Conservation (phyloP, 2,113 vertebrate species). For the Mastomys coucha region DNA sequence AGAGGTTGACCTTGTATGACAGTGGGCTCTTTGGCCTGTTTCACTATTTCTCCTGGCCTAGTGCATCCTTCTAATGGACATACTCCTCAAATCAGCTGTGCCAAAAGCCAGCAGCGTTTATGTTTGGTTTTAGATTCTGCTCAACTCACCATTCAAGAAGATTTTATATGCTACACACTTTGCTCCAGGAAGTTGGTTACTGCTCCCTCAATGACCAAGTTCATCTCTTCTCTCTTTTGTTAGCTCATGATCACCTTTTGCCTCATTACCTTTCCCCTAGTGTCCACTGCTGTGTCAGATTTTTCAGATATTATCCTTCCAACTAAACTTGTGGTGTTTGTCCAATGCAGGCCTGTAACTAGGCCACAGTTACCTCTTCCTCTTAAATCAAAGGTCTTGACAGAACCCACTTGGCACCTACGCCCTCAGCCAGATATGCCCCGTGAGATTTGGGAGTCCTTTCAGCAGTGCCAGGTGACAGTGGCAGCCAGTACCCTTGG, state of each 20-base stretch:
- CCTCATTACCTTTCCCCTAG: slow-evolving; percentile 24
- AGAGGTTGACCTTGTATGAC: too few relatives aligned
- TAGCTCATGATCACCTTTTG: not conserved
- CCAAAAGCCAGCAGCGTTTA: not conserved
- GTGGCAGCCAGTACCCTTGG: not conserved
- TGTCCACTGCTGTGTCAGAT: too few relatives aligned
- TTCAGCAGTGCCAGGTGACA: not conserved
- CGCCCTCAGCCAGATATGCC: not conserved
- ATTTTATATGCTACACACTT: not conserved
- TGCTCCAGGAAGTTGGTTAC: not conserved
- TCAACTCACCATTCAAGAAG: not conserved
- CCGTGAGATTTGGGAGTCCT: not conserved
- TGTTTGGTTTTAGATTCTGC: not conserved
- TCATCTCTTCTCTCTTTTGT: not conserved
- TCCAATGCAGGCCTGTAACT: not conserved
- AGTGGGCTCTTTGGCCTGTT: not conserved
- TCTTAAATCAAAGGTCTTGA: not conserved
- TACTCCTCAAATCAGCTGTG: not conserved
- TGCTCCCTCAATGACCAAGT: not conserved
- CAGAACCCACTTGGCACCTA: not conserved
- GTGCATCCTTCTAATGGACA: too few relatives aligned
- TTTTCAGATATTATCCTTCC: not conserved
- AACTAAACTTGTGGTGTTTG: not conserved
- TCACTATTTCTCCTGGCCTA: not conserved
- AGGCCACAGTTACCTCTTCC: not conserved